A percentile compares a stretch with the other conserved stretches of the same genome.
These are phyloP conservation scores for Anthopleura xanthogrammica DNA, from an alignment of 92 coral and sea anemone species.

Conservation along the genomic window DNA sequence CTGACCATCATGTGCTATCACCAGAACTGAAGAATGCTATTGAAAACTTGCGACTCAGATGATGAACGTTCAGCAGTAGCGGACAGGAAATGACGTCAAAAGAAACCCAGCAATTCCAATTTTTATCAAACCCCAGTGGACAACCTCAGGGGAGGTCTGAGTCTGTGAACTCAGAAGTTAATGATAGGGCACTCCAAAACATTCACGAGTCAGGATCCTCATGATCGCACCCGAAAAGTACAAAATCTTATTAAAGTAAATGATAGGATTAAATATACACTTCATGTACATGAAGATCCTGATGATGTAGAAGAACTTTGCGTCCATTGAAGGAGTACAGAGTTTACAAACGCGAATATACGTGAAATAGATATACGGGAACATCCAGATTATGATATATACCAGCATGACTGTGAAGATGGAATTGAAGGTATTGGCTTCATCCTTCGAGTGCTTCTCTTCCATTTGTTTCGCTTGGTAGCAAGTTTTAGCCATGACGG, in stretches of 20 bases:
- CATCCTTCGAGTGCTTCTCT: slow-evolving; percentile 25
- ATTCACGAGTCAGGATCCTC: slow-evolving; percentile 58
- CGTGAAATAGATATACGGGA: slow-evolving; percentile 42
- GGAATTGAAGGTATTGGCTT: slow-evolving; percentile 35
- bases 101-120: too few species aligned
- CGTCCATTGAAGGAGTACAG: slow-evolving; percentile 36
- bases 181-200: slow-evolving; percentile 36
- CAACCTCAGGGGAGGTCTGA: too few species aligned
- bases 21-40: too few species aligned
- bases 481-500: slow-evolving; percentile 36
- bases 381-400: slow-evolving; percentile 47
- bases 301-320: slow-evolving; percentile 42
- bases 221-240: slow-evolving; percentile 42
- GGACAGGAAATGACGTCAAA: too few species aligned
- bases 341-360: slow-evolving; percentile 43
- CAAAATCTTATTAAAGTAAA: slow-evolving; percentile 32
- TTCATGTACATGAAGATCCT: slow-evolving; percentile 55
- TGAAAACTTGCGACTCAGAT: too few species aligned
- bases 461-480: slow-evolving; percentile 23
- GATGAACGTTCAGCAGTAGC: too few species aligned
- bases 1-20: too few species aligned
- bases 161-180: not conserved
- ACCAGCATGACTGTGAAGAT: slow-evolving; percentile 37
- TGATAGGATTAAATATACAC: slow-evolving; percentile 40
- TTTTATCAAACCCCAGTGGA: too few species aligned